Evolutionary conservation across 2,113 vertebrate genomes (phyloP), one percentile per base, ranked within the genome.

Genomic region (Anhinga anhinga): DNA sequence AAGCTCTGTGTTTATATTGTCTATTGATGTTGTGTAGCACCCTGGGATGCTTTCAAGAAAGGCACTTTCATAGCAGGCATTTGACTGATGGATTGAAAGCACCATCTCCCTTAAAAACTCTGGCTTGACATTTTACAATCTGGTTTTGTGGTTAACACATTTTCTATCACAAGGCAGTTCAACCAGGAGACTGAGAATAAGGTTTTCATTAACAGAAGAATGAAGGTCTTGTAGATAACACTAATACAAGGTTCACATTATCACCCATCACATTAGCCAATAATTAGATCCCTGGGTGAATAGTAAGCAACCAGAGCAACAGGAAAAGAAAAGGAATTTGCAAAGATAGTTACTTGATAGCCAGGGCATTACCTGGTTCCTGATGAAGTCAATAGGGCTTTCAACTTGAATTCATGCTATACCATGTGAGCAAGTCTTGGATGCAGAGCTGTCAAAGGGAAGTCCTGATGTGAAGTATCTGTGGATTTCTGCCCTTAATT

Each of bases 1-100:
- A 95, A 91, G 78, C 93, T 80, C 63, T 77, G 70, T 95, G 93
- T 97, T 96, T 94, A 76, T 93, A 88, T 94, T 95, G 86, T 72
- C 86, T 95, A 12, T 66, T 90, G 93, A 93, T 77, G 78, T 93
- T 94, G 73, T 59, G 58, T 58, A 94, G 93, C 95, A 96, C 86
- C 91, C 95, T 86, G 95, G 93, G 83, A 86, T 96, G 93, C 91
- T 93, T 85, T 77, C 58, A 77, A 85, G 86, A 94, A 96, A 94
- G 66, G 74, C 63, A 94, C 58, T 96, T 95, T 93, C 66, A 58
- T 80, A 83, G 86, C 87, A 91, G 83, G 70, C 50, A 66, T 91
- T 88, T 96, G 95, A 94, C 78, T 95, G 94, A 97, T 88, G 42
- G 94, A 93, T 86, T 97, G 93, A 97, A 96, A 94, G 89, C 84